Evolutionary conservation across 2,113 vertebrate species (phyloP), one percentile per base, ranked within the genome.

Genomic region (Myrmecobius fasciatus): DNA sequence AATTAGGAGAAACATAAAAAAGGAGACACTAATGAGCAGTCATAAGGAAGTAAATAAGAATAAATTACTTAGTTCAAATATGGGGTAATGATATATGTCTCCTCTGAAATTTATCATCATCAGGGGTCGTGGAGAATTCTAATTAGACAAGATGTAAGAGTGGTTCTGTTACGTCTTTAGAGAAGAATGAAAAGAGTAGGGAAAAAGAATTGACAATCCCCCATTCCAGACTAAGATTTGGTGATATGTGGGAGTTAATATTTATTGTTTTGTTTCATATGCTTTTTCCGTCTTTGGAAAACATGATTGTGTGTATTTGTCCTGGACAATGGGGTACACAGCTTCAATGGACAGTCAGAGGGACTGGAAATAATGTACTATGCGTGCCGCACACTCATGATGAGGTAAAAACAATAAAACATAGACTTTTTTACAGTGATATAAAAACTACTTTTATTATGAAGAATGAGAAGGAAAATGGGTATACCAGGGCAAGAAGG

Each of bases 401-500:
- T 52, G 36, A 12, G 53, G 91, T 53, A 88, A 47, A 90, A 51
- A 54, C 46, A 10, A 52, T n/a, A 92, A 47, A 20, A 54, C 14
- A 46, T 89, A 67, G 25, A 89, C 14, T 67, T 67, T 67, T n/a
- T 56, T 56, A 67, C 12, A n/a, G 17, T 67, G 28, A 14, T 31
- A 67, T 47, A 25, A 89, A 67, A 89, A 31, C 75, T 89, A 90
- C 91, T 75, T 53, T 26, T 89, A 26, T 67, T 90, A 28, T 89
- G 43, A 89, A 91, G n/a, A 24, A 91, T 88, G 47, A 75, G 52
- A 95, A 92, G 46, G 20, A 91, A 91, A 43, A 43, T 83, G n/a
- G n/a, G n/a, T 43, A 6, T n/a, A 83, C 6, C n/a, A 43, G n/a
- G 7, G 67, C 17, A 83, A 83, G 11, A 83, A 83, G n/a, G 36